Percentiles rank a stretch among this genome's conserved stretches.
Conservation (phyloP, 2,888 invertebrate species). For the Eudasyphora cyanicolor region DNA sequence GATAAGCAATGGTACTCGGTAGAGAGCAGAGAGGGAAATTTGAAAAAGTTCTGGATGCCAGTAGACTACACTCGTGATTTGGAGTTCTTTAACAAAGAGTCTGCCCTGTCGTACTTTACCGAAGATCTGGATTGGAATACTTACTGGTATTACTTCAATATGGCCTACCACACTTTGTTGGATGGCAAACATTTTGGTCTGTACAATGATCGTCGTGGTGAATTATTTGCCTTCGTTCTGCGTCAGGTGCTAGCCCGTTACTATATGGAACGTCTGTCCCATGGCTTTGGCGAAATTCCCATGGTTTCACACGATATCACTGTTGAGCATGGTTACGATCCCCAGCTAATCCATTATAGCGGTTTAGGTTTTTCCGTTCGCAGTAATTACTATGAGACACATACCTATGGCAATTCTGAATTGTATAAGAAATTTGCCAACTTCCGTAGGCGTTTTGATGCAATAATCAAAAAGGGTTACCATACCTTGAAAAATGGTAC, state of each 20-base stretch:
- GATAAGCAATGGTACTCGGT: slow-evolving; percentile 67
- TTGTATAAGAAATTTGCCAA: slow-evolving; percentile 70
- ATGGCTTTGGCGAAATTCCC: slow-evolving; percentile 84
- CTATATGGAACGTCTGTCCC: slow-evolving; percentile 87
- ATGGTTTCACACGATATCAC: slow-evolving; percentile 81
- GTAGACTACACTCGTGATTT: slow-evolving; percentile 86
- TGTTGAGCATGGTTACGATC: slow-evolving; percentile 83
- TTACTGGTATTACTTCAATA: slow-evolving; percentile 84
- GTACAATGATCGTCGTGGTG: slow-evolving; percentile 83
- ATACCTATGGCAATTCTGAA: slow-evolving; percentile 73
- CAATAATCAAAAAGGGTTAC: slow-evolving; percentile 81
- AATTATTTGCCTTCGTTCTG: slow-evolving; percentile 84
- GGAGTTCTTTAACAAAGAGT: slow-evolving; percentile 81
- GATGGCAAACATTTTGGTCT: slow-evolving; percentile 81
- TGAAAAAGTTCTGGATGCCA: slow-evolving; percentile 84
- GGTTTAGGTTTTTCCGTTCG: slow-evolving; percentile 84
- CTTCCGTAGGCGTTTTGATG: slow-evolving; percentile 80
- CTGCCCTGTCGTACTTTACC: slow-evolving; percentile 83
- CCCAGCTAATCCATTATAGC: slow-evolving; percentile 84
- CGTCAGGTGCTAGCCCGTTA: slow-evolving; percentile 87
- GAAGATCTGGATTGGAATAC: slow-evolving; percentile 81
- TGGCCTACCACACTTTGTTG: slow-evolving; percentile 84
- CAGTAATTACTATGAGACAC: slow-evolving; percentile 81
- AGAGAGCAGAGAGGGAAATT: slow-evolving; percentile 57
- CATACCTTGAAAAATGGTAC: slow-evolving; percentile 79